phyloP scores from a whole-genome alignment of 1,140 invertebrate species.

The Aphelinus atriplicis region DNA sequence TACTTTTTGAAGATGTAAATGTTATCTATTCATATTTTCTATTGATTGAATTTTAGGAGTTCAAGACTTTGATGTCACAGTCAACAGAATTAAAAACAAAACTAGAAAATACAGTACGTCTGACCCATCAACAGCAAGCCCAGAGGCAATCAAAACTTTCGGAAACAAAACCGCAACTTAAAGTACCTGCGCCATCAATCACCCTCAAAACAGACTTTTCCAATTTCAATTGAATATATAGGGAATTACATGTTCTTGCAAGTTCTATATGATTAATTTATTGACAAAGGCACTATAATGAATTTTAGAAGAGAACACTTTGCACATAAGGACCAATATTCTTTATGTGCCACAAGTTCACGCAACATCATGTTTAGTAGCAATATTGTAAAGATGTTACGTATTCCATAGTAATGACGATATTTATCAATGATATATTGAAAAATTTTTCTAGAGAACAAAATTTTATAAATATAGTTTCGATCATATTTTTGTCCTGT shows the following conservation, averaged over 20 bases:
- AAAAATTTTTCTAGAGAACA: conserved; percentile 9
- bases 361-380: conserved; percentile 23
- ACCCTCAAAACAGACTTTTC: conserved; percentile 97
- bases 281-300: no score
- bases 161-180: conserved; percentile 69
- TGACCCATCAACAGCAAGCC: conserved; percentile 72
- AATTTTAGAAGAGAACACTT: conserved; percentile 14
- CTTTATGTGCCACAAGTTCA: conserved; percentile 11
- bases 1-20: background rate
- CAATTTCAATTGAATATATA: conserved; percentile 77
- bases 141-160: conserved; percentile 60
- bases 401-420: conserved; percentile 13
- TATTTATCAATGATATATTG: conserved; percentile 19
- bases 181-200: conserved; percentile 76
- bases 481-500: conserved; percentile 4
- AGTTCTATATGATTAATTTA: no score
- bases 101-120: conserved; percentile 86
- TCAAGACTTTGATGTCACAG: conserved; percentile 88
- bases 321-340: background rate
- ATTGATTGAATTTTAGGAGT: conserved; percentile 73
- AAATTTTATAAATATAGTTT: conserved; percentile 22
- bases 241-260: no score
- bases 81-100: conserved; percentile 80
- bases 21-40: conserved; percentile 7
- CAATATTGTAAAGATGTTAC: conserved; percentile 25